Evolutionary conservation across 2,888 invertebrate genomes (phyloP).

Genomic region (Leptopilina myrica): DNA sequence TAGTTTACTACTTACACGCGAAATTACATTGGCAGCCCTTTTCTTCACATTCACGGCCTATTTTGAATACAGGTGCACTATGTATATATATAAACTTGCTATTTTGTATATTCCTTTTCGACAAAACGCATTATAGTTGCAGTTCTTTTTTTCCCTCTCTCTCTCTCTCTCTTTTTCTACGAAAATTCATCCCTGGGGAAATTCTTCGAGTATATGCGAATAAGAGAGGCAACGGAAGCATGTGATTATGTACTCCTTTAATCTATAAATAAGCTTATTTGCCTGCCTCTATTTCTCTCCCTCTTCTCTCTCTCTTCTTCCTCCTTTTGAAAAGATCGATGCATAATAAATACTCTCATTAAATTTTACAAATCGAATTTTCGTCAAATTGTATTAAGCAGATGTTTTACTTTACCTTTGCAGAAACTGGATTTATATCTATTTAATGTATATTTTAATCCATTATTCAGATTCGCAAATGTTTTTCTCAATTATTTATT

Average conservation of each 20-base stretch:
- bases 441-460: too few species aligned
- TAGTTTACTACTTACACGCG: slow-evolving; percentile 10
- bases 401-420: too few species aligned
- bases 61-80: not conserved
- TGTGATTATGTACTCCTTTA: not conserved
- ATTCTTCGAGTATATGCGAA: slow-evolving; percentile 4
- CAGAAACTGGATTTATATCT: too few species aligned
- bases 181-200: slow-evolving; percentile 17
- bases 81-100: not conserved
- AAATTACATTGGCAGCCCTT: not conserved
- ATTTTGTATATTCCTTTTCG: slow-evolving; percentile 10
- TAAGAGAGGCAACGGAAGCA: not conserved
- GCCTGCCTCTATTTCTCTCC: too few species aligned
- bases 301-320: too few species aligned
- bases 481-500: too few species aligned
- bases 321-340: not conserved
- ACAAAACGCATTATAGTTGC: not conserved
- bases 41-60: not conserved
- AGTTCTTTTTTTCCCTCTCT: not conserved
- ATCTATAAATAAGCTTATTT: not conserved
- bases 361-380: not conserved
- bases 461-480: too few species aligned
- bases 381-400: too few species aligned
- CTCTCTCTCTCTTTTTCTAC: not conserved
- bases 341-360: slow-evolving; percentile 6